Evolutionary conservation across 1,140 invertebrate genomes (phyloP).

Genomic region (Paraescarpia echinospica): DNA sequence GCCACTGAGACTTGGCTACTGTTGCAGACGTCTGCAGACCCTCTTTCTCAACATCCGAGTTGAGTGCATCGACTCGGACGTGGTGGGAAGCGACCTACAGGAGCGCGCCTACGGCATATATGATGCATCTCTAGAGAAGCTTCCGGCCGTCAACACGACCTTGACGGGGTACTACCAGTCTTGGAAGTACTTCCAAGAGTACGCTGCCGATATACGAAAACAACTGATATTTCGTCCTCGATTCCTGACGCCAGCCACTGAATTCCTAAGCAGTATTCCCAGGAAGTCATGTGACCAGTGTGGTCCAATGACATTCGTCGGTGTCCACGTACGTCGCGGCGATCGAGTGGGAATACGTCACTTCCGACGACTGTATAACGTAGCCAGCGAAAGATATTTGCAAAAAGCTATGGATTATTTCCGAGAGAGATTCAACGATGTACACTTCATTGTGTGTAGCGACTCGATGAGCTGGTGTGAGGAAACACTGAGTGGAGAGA

Average conservation of each 20-base stretch:
- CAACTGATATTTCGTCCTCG: background rate
- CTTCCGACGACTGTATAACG: background rate
- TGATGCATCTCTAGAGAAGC: background rate
- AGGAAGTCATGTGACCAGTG: background rate
- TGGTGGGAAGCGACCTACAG: too few relatives aligned
- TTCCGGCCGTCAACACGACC: background rate
- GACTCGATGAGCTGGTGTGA: background rate
- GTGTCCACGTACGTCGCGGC: background rate
- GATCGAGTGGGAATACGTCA: background rate
- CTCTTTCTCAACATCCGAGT: too few relatives aligned
- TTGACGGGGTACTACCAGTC: background rate
- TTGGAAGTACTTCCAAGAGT: background rate
- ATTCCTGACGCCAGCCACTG: background rate
- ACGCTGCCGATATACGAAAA: background rate
- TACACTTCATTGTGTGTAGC: background rate
- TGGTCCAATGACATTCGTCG: background rate
- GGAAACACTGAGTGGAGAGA: background rate
- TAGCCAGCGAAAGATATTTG: background rate
- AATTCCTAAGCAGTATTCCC: background rate
- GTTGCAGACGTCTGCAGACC: too few relatives aligned
- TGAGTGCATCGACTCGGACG: too few relatives aligned
- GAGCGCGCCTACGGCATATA: too few relatives aligned
- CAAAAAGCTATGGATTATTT: background rate
- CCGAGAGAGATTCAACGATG: background rate
- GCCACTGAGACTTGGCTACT: too few relatives aligned